A percentile compares a stretch with the other conserved stretches of the same genome.
These are phyloP conservation scores for Adineta ricciae DNA, from an alignment of 2,888 invertebrate species.

Conservation along the genomic window DNA sequence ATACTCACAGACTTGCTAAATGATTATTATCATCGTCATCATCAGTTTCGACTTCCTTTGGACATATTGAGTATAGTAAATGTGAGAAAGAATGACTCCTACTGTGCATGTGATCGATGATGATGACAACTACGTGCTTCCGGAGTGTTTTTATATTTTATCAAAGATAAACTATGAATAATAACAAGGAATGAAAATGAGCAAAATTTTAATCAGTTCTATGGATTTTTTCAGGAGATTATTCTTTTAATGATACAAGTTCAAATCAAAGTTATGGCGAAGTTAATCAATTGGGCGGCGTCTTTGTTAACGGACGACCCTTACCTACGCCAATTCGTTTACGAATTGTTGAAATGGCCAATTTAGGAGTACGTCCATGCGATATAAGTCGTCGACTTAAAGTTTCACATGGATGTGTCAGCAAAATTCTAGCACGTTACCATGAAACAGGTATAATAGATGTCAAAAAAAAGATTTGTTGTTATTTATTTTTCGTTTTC, in stretches of 20 bases:
- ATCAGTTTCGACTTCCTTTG: neutral
- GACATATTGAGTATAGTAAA: neutral
- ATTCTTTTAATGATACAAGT: neutral
- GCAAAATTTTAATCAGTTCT: neutral
- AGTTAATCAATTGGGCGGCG: conserved; percentile 89
- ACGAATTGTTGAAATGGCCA: conserved; percentile 92
- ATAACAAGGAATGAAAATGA: neutral
- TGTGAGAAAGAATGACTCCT: neutral
- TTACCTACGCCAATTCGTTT: conserved; percentile 87
- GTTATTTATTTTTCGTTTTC: conserved; percentile 57
- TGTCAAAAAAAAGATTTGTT: neutral
- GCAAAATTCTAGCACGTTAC: conserved; percentile 65
- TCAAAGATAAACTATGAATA: neutral
- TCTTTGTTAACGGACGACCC: conserved; percentile 93
- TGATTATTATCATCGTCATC: neutral
- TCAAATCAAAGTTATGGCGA: conserved; percentile 60
- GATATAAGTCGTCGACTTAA: conserved; percentile 85
- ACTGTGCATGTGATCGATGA: neutral
- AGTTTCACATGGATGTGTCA: conserved; percentile 94
- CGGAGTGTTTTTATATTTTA: neutral
- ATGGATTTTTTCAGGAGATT: neutral
- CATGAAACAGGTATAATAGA: conserved; percentile 25
- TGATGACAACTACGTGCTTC: conserved; percentile 13
- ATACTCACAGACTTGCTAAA: neutral
- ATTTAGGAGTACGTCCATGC: conserved; percentile 81